These are phyloP conservation scores for Molossus molossus DNA, from an alignment of 2,797 vertebrate genomes.

Conservation along the genomic window DNA sequence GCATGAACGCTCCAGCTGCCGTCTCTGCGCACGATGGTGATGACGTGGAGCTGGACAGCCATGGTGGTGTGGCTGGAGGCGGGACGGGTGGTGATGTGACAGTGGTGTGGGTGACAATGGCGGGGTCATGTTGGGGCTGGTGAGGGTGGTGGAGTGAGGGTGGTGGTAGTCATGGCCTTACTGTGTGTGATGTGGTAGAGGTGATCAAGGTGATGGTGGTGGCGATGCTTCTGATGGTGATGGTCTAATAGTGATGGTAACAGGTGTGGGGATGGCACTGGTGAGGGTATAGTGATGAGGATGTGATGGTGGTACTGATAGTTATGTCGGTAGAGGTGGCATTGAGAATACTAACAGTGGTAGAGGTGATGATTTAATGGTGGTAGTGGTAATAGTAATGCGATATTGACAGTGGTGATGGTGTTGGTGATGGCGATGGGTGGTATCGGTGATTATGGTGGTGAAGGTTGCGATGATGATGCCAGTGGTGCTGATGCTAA, in stretches of 20 bases:
- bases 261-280: not conserved
- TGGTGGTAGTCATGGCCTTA: not conserved
- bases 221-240: not conserved
- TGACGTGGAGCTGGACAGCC: not conserved
- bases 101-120: rapidly evolving
- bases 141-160: not conserved
- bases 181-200: not conserved
- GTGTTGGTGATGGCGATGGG: too few relatives aligned
- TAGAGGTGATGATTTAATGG: not conserved
- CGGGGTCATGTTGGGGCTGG: not conserved
- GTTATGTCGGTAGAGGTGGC: not conserved
- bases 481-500: too few relatives aligned
- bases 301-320: too few relatives aligned
- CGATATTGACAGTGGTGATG: not conserved
- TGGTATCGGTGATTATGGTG: too few relatives aligned
- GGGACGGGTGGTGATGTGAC: not conserved
- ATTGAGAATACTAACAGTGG: not conserved
- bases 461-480: too few relatives aligned
- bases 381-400: too few relatives aligned
- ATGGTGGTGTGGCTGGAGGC: rapidly evolving
- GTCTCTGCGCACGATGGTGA: rapidly evolving
- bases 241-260: too few relatives aligned
- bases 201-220: not conserved
- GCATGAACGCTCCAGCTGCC: rapidly evolving
- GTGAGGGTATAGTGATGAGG: too few relatives aligned